A percentile compares a stretch with the other conserved stretches of the same genome.
Conservation (phyloP, 2,113 vertebrate species). For the Pelmatolapia mariae region DNA sequence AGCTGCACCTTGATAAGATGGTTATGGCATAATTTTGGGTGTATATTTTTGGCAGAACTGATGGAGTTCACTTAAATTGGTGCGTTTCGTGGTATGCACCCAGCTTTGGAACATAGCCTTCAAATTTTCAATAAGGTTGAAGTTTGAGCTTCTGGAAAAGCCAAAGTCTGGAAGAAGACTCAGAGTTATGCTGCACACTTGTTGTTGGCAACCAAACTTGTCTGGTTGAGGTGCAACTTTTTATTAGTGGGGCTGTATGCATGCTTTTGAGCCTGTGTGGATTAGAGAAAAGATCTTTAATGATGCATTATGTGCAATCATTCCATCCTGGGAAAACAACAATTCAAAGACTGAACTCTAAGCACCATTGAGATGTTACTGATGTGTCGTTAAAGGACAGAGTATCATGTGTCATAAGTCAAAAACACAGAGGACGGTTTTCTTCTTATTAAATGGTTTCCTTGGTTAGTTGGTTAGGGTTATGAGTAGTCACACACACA, state of each 20-base stretch:
- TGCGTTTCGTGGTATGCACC: accelerated
- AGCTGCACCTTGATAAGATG: neutral
- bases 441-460: neutral
- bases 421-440: neutral
- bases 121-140: neutral
- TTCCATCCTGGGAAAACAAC: neutral
- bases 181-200: neutral
- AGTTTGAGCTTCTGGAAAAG: neutral
- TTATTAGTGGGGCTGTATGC: too few relatives aligned
- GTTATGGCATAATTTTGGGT: neutral
- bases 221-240: too few relatives aligned
- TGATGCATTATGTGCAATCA: neutral
- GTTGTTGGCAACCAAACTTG: neutral
- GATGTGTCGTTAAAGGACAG: neutral
- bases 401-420: neutral
- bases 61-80: neutral
- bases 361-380: accelerated
- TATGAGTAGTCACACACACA: neutral
- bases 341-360: accelerated
- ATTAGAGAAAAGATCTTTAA: neutral
- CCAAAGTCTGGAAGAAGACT: neutral
- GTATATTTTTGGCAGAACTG: neutral
- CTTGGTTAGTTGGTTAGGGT: accelerated
- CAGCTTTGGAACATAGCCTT: neutral
- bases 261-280: neutral